phyloP scores from a whole-genome alignment of 2,888 invertebrate genomes.

The Julus scandinavius region DNA sequence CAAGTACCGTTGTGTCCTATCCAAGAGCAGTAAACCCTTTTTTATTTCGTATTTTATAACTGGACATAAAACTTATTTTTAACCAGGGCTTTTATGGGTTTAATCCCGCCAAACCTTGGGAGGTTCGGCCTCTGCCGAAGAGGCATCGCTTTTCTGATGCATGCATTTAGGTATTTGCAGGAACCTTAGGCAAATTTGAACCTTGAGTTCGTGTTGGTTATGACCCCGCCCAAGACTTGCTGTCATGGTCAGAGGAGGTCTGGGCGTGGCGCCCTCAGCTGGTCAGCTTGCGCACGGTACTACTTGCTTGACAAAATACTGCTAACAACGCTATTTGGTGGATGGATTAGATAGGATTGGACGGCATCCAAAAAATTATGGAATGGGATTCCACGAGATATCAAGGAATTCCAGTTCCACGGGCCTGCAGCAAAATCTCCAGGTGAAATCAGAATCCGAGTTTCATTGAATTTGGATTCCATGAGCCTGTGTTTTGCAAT shows the following conservation, averaged over 20 bases:
- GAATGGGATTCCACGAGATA: neutral
- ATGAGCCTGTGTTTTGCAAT: too few species aligned
- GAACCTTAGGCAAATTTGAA: neutral
- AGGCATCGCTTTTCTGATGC: neutral
- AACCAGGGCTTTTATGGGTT: conserved; percentile 15
- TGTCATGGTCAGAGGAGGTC: neutral
- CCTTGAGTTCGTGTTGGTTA: neutral
- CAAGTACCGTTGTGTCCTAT: too few species aligned
- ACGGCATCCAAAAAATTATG: neutral
- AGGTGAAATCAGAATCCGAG: too few species aligned
- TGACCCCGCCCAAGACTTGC: neutral
- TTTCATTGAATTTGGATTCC: too few species aligned
- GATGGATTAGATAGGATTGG: neutral
- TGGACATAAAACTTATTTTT: conserved; percentile 1
- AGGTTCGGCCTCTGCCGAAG: neutral
- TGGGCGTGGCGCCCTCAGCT: neutral
- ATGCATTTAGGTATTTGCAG: neutral
- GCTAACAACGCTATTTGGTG: neutral
- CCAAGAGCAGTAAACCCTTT: neutral
- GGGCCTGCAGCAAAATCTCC: too few species aligned
- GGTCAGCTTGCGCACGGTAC: neutral
- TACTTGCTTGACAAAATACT: neutral
- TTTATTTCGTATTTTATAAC: conserved; percentile 17
- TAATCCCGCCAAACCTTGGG: neutral
- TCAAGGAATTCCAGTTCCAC: neutral